A percentile compares a stretch with the other conserved stretches of the same genome.
phyloP scores from a whole-genome alignment of 2,797 vertebrate species.

The Gobio occitaniae region DNA sequence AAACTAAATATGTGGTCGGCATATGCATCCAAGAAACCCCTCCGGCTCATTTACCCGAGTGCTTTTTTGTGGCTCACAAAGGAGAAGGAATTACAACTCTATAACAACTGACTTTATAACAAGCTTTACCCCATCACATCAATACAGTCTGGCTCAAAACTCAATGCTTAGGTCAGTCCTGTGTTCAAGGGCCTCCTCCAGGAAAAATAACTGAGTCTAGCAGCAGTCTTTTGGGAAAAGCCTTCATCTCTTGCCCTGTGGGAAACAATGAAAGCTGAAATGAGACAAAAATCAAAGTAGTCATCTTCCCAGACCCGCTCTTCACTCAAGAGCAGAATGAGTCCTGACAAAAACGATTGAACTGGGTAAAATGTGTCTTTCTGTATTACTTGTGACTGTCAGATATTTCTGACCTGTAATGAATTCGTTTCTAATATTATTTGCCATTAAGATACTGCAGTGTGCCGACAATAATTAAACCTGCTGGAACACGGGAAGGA shows the following conservation, averaged over 20 bases:
- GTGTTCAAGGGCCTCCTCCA: constrained; percentile 43
- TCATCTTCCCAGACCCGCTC: constrained; percentile 51
- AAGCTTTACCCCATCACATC: constrained; percentile 18
- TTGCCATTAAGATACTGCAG: background rate
- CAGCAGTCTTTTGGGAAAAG: constrained; percentile 48
- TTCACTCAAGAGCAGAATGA: constrained; percentile 49
- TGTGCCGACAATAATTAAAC: constrained; percentile 6
- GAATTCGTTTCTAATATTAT: constrained; percentile 1
- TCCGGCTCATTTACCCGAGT: constrained; percentile 4
- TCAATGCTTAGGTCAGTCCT: constrained; percentile 12
- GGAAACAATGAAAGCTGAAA: constrained; percentile 58
- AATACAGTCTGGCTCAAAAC: constrained; percentile 18
- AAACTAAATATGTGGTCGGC: background rate
- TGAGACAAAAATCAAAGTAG: constrained; percentile 61
- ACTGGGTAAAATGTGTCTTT: constrained; percentile 18
- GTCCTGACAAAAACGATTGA: constrained; percentile 47
- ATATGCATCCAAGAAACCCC: background rate
- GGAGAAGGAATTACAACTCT: background rate
- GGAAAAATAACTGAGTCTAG: constrained; percentile 49
- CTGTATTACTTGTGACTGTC: constrained; percentile 16
- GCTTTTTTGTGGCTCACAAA: constrained; percentile 10
- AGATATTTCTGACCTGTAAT: background rate
- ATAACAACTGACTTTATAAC: constrained; percentile 13
- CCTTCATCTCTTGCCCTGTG: constrained; percentile 58
- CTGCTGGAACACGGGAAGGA: constrained; percentile 6